These are phyloP conservation scores for Caenorhabditis wallacei DNA, from an alignment of 2,888 invertebrate genomes.

Conservation along the genomic window DNA sequence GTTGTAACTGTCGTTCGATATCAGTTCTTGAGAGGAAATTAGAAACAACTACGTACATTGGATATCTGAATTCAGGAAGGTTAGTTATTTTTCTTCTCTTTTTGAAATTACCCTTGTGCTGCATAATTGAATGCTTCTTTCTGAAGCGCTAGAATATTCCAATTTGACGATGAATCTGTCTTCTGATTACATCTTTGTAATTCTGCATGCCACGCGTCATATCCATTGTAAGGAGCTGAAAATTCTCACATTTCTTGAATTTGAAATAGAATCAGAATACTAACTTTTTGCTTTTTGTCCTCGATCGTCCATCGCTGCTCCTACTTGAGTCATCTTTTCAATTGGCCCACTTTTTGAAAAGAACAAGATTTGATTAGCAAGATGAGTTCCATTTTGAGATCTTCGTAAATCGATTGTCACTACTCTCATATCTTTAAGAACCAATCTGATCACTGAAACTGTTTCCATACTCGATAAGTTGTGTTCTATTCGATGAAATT, in stretches of 20 bases:
- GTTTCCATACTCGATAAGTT: slow-evolving; percentile 68
- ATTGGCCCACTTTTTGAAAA: slow-evolving; percentile 70
- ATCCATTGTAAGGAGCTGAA: slow-evolving; percentile 66
- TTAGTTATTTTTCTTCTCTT: not conserved
- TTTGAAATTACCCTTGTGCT: slow-evolving; percentile 31
- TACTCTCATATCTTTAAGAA: slow-evolving; percentile 75
- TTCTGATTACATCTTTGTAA: slow-evolving; percentile 57
- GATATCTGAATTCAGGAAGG: slow-evolving; percentile 60
- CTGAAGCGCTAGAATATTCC: slow-evolving; percentile 59
- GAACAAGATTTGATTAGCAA: slow-evolving; percentile 72
- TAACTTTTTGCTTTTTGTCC: slow-evolving; percentile 48
- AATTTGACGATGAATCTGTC: slow-evolving; percentile 52
- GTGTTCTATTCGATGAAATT: slow-evolving; percentile 57
- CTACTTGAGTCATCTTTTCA: slow-evolving; percentile 65
- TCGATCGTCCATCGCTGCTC: slow-evolving; percentile 56
- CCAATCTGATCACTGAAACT: slow-evolving; percentile 49
- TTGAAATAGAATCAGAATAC: not conserved
- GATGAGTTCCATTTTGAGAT: slow-evolving; percentile 69
- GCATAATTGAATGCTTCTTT: slow-evolving; percentile 51
- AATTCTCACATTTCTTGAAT: too few relatives aligned
- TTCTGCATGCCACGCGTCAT: slow-evolving; percentile 67
- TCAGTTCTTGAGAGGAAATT: slow-evolving; percentile 48
- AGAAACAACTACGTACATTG: slow-evolving; percentile 69
- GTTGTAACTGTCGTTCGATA: slow-evolving; percentile 60
- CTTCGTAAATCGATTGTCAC: slow-evolving; percentile 70